phyloP scores from a whole-genome alignment of 2,888 invertebrate genomes.

The Panopea generosa region DNA sequence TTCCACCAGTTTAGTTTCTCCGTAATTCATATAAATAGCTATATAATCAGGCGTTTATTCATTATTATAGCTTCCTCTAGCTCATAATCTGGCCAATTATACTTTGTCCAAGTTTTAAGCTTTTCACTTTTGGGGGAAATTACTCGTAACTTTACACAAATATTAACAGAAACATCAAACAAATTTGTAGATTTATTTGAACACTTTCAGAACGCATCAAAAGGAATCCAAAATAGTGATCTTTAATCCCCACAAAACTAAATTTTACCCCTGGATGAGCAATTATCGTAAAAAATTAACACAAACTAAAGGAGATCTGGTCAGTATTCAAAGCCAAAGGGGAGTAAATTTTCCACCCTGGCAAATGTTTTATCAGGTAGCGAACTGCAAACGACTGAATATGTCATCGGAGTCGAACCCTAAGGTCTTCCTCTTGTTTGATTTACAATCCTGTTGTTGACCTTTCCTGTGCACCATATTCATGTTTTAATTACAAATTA shows the following conservation, averaged over 20 bases:
- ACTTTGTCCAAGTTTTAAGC: background rate
- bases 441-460: conserved; percentile 42
- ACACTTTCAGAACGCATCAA: conserved; percentile 15
- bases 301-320: background rate
- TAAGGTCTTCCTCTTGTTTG: conserved; percentile 33
- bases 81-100: background rate
- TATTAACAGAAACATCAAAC: conserved; percentile 49
- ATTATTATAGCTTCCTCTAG: background rate
- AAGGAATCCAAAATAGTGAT: conserved; percentile 16
- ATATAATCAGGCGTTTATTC: background rate
- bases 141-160: conserved; percentile 53
- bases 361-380: conserved; percentile 21
- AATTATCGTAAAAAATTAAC: conserved; percentile 2
- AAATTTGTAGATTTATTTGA: background rate
- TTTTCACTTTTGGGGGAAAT: conserved; percentile 33
- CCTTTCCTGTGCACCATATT: conserved; percentile 21
- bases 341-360: conserved; percentile 42
- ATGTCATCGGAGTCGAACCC: background rate
- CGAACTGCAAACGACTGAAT: background rate
- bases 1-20: background rate
- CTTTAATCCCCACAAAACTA: conserved; percentile 23
- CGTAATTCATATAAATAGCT: background rate
- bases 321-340: conserved; percentile 23
- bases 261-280: conserved; percentile 36
- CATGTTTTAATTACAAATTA: conserved; percentile 38